Conservation (phyloP, 1,140 invertebrate genomes). For the Armadillidium nasatum region DNA sequence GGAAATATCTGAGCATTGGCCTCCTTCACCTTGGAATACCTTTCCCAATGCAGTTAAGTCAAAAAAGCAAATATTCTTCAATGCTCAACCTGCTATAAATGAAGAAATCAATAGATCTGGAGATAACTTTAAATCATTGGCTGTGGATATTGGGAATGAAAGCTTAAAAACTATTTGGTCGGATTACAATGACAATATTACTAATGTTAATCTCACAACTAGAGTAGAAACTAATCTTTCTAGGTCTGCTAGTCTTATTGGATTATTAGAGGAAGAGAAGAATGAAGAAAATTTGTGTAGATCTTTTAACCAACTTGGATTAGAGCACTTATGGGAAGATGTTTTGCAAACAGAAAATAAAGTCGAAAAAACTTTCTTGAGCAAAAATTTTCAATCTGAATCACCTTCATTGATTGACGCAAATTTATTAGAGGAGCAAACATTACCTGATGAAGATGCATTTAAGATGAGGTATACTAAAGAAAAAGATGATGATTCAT, state of each 20-base stretch:
- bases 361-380: neutral
- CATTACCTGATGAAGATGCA: constrained; percentile 26
- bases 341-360: constrained; percentile 20
- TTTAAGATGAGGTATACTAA: constrained; percentile 32
- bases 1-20: neutral
- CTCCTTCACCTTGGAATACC: neutral
- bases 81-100: no score
- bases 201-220: constrained; percentile 14
- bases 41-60: neutral
- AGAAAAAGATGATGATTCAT: constrained; percentile 10
- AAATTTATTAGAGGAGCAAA: neutral
- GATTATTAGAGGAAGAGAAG: neutral
- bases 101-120: neutral
- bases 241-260: neutral
- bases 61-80: neutral
- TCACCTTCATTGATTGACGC: neutral
- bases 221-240: constrained; percentile 1
- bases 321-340: constrained; percentile 42
- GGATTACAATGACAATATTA: constrained; percentile 41
- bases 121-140: neutral
- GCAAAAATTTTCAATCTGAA: neutral
- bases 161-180: constrained; percentile 39
- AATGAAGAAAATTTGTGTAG: constrained; percentile 35
- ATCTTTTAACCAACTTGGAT: constrained; percentile 36
- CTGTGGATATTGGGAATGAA: neutral